Conservation (phyloP, 30 jellyfish, hydroid and myxozoan genomes). For the Mastigias papua region DNA sequence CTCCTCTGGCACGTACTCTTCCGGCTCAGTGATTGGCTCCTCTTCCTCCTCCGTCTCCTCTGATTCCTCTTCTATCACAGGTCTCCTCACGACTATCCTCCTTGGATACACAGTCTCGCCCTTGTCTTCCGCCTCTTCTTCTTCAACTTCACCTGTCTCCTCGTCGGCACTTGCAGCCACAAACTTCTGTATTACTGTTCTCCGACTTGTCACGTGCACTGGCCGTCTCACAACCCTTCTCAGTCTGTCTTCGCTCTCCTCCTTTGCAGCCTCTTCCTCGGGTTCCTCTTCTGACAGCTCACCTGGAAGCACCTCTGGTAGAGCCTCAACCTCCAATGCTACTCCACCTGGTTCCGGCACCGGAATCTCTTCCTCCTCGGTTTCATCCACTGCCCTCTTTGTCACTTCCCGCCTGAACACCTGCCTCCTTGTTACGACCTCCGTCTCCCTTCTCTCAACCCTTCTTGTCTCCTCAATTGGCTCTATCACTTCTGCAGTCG, state of each 20-base stretch:
- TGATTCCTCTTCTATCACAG: not conserved
- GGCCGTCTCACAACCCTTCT: slow-evolving; percentile 76
- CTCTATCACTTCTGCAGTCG: slow-evolving; percentile 17
- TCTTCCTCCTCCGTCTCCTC: slow-evolving; percentile 29
- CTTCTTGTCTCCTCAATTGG: not conserved
- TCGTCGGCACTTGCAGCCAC: slow-evolving; percentile 72
- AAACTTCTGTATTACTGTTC: slow-evolving; percentile 54
- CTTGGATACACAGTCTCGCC: slow-evolving; percentile 48
- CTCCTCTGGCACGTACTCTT: slow-evolving; percentile 32
- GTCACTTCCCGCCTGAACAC: slow-evolving; percentile 2
- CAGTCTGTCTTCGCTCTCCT: slow-evolving; percentile 19
- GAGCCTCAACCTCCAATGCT: slow-evolving; percentile 37
- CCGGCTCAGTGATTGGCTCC: slow-evolving; percentile 38
- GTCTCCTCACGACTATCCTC: slow-evolving; percentile 55
- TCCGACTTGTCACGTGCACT: slow-evolving; percentile 66
- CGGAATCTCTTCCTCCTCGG: slow-evolving; percentile 46
- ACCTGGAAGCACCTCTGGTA: slow-evolving; percentile 35
- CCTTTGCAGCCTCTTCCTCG: slow-evolving; percentile 26
- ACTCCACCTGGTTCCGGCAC: slow-evolving; percentile 51
- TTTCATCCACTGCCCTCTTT: slow-evolving; percentile 17
- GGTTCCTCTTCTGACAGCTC: not conserved
- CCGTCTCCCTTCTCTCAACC: slow-evolving; percentile 14
- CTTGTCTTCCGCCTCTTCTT: slow-evolving; percentile 38
- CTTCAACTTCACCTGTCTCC: slow-evolving; percentile 36
- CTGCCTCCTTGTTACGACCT: slow-evolving; percentile 28